Percentiles rank a stretch among this genome's conserved stretches.
phyloP scores from a whole-genome alignment of 1,140 invertebrate genomes.

The Panagrolaimus sp. region DNA sequence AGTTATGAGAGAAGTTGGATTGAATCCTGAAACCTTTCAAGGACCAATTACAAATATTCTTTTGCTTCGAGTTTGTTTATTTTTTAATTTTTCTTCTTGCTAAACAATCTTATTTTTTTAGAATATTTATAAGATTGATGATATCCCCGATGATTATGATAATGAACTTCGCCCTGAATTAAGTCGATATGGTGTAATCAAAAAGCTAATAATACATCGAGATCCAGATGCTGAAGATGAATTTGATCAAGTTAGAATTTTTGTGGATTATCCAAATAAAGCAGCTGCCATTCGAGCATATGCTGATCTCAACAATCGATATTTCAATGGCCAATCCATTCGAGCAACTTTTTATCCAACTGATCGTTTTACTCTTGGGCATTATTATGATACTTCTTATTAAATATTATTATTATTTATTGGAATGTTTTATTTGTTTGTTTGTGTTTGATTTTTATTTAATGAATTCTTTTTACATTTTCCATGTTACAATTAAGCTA shows the following conservation, averaged over 20 bases:
- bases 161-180: neutral
- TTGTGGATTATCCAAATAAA: slow-evolving; percentile 1
- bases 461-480: too few relatives aligned
- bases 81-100: neutral
- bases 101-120: neutral
- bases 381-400: slow-evolving; percentile 11
- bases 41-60: slow-evolving; percentile 7
- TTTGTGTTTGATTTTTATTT: too few relatives aligned
- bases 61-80: neutral
- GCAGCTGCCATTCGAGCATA: neutral
- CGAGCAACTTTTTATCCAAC: slow-evolving; percentile 2
- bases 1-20: neutral
- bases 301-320: slow-evolving; percentile 13
- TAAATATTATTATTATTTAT: too few relatives aligned
- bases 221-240: neutral
- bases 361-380: neutral
- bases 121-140: slow-evolving; percentile 1
- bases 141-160: neutral
- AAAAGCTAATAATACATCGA: neutral
- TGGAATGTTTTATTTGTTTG: too few relatives aligned
- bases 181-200: slow-evolving; percentile 1
- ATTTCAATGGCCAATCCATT: neutral
- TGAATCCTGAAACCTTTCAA: slow-evolving; percentile 10
- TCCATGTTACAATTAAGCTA: too few relatives aligned
- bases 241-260: neutral